Base-by-base conservation (phyloP, 1,140 invertebrate genomes). In the Frieseomelitta varia region DNA sequence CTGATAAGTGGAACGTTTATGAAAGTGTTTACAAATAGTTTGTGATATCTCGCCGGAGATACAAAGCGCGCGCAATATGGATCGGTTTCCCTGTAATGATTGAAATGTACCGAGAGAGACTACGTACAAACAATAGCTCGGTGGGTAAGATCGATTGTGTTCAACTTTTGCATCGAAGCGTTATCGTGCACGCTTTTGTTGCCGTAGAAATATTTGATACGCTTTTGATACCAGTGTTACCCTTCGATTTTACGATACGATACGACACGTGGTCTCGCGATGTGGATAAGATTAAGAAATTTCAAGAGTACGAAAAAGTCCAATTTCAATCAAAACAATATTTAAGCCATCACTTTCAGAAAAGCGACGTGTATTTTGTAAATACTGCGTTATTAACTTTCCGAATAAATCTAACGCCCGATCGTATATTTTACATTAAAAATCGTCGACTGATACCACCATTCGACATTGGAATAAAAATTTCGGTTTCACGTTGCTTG, bases 1-100 rank as follows among this genome's bases (percentile, higher is more conserved):
- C 76, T 53, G 76, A 78, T 78, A 78, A 67, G 34, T 53, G 61
- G 8, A 56, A 67, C n/a, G 58, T 17, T 56, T 30, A 63, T 47
- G 21, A 58, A 30, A 47, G 39, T 53, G 61, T 78, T 78, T 67
- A 67, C 76, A 53, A 47, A 78, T 34, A 30, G 61, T 67, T 53
- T 11, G 61, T 1, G 55, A 47, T 76, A 78, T 78, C 61, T 51
- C 6, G 47, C 76, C 47, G 19, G 12, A 53, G 61, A 78, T 78
- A 65, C 17, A 53, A 65, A 78, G 63, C 74, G 34, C 8, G 24
- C 3, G 21, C 30, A n/a, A 63, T 21, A 12, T 0, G 74, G 8
- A 61, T n/a, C 56, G 24, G 47, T 19, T 1, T 24, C 73, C 3
- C 30, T 12, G 17, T 58, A 30, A 74, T 21, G 72, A 74, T 30